phyloP scores from a whole-genome alignment of 2,888 invertebrate genomes.

The Cheiracanthium punctorium region DNA sequence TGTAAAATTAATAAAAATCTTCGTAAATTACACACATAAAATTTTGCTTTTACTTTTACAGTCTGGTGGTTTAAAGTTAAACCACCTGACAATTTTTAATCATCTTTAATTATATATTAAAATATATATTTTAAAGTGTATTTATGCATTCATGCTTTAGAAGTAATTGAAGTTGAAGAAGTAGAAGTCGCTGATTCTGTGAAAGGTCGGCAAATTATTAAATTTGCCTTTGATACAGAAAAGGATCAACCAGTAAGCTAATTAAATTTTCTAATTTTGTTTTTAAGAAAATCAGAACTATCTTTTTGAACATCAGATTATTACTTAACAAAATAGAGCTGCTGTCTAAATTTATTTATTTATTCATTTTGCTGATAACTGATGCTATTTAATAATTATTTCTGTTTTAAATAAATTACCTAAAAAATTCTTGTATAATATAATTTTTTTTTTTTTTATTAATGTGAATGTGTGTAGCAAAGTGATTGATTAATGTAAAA shows the following conservation, averaged over 20 bases:
- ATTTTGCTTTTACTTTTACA: too few relatives aligned
- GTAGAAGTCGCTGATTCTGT: slow-evolving; percentile 76
- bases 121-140: neutral
- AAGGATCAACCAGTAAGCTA: slow-evolving; percentile 80
- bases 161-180: slow-evolving; percentile 41
- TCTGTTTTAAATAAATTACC: too few relatives aligned
- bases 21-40: too few relatives aligned
- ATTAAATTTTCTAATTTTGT: neutral
- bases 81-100: too few relatives aligned
- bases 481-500: too few relatives aligned
- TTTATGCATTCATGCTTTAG: slow-evolving; percentile 16
- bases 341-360: neutral
- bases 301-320: too few relatives aligned
- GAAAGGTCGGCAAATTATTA: slow-evolving; percentile 77
- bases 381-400: neutral
- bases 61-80: too few relatives aligned
- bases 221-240: slow-evolving; percentile 80
- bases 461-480: too few relatives aligned
- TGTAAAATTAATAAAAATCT: too few relatives aligned
- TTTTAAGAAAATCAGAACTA: neutral
- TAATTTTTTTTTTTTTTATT: too few relatives aligned
- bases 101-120: neutral
- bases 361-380: neutral
- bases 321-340: too few relatives aligned
- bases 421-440: too few relatives aligned